Evolutionary conservation across 2,888 invertebrate genomes (phyloP).

Genomic region (Slavum lentiscoides): DNA sequence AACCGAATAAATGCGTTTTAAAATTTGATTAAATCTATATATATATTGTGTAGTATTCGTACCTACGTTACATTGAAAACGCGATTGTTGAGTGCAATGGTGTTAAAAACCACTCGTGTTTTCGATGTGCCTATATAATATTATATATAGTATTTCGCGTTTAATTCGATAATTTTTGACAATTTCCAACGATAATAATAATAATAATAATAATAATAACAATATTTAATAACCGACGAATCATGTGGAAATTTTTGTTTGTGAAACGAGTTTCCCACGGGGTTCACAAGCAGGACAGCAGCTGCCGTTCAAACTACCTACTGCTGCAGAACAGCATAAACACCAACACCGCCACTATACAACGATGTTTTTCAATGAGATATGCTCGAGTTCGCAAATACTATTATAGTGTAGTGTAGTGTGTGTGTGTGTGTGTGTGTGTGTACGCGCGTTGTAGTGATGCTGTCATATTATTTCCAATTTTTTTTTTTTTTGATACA

Average conservation of each 20-base stretch:
- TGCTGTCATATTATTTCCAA: no score
- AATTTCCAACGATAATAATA: neutral
- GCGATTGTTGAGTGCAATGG: no score
- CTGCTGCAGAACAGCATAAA: slow-evolving; percentile 20
- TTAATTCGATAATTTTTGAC: slow-evolving; percentile 34
- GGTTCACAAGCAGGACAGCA: slow-evolving; percentile 38
- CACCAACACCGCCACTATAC: neutral
- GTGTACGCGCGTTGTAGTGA: neutral
- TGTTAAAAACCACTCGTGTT: no score
- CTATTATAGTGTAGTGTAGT: neutral
- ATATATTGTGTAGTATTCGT: no score
- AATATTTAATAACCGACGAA: neutral
- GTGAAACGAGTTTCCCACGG: slow-evolving; percentile 49
- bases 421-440: neutral
- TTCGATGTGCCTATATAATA: neutral
- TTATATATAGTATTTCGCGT: neutral
- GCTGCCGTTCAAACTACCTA: slow-evolving; percentile 36
- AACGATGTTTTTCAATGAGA: slow-evolving; percentile 23
- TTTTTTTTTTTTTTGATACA: no score
- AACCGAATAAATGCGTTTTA: no score
- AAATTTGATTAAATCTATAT: no score
- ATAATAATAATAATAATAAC: no score
- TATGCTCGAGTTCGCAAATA: slow-evolving; percentile 28
- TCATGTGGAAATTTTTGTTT: slow-evolving; percentile 38
- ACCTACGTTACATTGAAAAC: no score